A percentile compares a stretch with the other conserved stretches of the same genome.
Conservation (phyloP, 1,140 invertebrate species). For the Drosophila prosaltans region DNA sequence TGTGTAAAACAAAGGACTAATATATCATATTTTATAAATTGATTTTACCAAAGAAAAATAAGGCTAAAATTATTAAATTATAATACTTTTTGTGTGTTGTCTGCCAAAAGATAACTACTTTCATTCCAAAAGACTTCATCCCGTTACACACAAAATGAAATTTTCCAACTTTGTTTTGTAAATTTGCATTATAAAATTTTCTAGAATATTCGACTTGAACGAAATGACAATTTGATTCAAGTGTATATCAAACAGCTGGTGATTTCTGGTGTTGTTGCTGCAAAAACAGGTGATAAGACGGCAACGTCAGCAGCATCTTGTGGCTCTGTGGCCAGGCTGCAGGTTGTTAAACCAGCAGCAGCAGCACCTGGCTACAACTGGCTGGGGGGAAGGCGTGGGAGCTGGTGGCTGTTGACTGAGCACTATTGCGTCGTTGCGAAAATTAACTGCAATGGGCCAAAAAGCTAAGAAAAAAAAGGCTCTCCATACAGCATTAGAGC, state of each 20-base stretch:
- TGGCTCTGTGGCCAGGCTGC: slow-evolving; percentile 28
- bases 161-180: too few relatives aligned
- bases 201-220: neutral
- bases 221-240: neutral
- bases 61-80: too few relatives aligned
- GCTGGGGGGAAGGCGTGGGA: slow-evolving; percentile 56
- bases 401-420: slow-evolving; percentile 49
- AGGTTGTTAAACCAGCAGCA: slow-evolving; percentile 61
- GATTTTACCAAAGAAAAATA: too few relatives aligned
- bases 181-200: neutral
- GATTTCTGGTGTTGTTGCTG: neutral
- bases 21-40: too few relatives aligned
- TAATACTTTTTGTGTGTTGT: too few relatives aligned
- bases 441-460: slow-evolving; percentile 70
- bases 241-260: slow-evolving; percentile 57
- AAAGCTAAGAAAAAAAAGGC: slow-evolving; percentile 63
- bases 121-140: too few relatives aligned
- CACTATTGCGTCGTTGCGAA: slow-evolving; percentile 72
- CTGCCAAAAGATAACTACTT: too few relatives aligned
- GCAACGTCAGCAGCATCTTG: slow-evolving; percentile 24
- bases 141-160: too few relatives aligned
- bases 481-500: slow-evolving; percentile 48
- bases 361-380: slow-evolving; percentile 5
- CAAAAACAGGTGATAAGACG: slow-evolving; percentile 68
- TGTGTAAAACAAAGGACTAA: too few relatives aligned